These are phyloP conservation scores for Achroia grisella DNA, from an alignment of 1,140 invertebrate species.

Conservation along the genomic window DNA sequence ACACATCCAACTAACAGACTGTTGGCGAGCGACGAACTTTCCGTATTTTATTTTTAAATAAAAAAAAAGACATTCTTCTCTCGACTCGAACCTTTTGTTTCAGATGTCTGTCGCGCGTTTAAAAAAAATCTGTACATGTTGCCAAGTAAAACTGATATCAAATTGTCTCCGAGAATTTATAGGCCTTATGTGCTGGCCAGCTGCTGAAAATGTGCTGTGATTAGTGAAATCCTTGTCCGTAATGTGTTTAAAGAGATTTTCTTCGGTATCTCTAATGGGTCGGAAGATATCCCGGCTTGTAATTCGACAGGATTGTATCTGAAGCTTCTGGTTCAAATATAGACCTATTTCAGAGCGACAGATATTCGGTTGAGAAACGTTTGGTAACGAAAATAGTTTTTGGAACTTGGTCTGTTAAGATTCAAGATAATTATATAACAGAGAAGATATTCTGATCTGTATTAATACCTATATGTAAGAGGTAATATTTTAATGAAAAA, in stretches of 20 bases:
- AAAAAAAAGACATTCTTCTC: constrained; percentile 42
- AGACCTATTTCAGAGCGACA: too few species aligned
- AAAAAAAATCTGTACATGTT: constrained; percentile 3
- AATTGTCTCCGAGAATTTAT: constrained; percentile 8
- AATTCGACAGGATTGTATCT: too few species aligned
- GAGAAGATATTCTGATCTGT: too few species aligned
- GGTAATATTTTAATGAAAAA: too few species aligned
- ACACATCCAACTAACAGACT: constrained; percentile 45
- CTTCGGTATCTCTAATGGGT: too few species aligned
- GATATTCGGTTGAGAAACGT: too few species aligned
- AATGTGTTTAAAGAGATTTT: not conserved
- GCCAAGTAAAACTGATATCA: constrained; percentile 3
- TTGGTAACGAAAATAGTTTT: too few species aligned
- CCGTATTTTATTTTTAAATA: constrained; percentile 57
- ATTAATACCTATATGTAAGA: too few species aligned
- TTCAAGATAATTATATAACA: too few species aligned
- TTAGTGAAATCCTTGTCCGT: constrained; percentile 2
- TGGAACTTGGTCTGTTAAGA: too few species aligned
- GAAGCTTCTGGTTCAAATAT: too few species aligned
- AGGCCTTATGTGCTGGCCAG: constrained; percentile 6
- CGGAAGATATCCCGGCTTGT: too few species aligned
- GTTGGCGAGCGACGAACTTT: constrained; percentile 48
- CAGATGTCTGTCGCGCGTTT: constrained; percentile 6
- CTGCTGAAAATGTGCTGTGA: not conserved
- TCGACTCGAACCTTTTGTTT: constrained; percentile 43